Percentiles rank a stretch among this genome's conserved stretches.
Conservation (phyloP, 1,140 invertebrate genomes). For the Tyrophagus putrescentiae region DNA sequence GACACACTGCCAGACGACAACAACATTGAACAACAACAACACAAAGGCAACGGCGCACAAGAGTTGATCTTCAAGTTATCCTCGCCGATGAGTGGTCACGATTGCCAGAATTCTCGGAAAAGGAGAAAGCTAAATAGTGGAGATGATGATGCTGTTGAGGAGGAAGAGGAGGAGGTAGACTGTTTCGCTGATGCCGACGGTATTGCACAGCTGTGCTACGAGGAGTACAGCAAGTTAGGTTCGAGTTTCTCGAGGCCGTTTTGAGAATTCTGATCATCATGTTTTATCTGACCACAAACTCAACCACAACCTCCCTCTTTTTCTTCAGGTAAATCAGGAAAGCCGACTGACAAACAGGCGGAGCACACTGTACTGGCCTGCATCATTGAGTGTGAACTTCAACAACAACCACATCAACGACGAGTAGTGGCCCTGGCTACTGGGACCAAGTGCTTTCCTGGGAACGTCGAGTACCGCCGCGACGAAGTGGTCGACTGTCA, state of each 20-base stretch:
- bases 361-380: conserved; percentile 15
- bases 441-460: conserved; percentile 19
- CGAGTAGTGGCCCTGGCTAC: conserved; percentile 14
- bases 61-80: background rate
- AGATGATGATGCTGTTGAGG: background rate
- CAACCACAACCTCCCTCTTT: background rate
- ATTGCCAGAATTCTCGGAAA: too few relatives aligned
- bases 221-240: background rate
- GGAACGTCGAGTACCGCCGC: background rate
- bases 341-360: background rate
- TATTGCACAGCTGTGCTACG: background rate
- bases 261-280: background rate
- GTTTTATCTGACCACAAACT: background rate
- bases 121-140: too few relatives aligned
- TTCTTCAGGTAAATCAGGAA: conserved; percentile 14
- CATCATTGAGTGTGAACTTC: background rate
- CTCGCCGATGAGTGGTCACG: too few relatives aligned
- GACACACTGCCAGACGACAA: too few relatives aligned
- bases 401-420: background rate
- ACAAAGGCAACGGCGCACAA: background rate
- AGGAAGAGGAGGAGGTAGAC: too few relatives aligned
- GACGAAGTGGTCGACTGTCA: conserved; percentile 21
- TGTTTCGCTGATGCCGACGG: background rate
- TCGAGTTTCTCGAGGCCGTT: background rate
- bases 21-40: background rate